Conservation (phyloP, 2,113 vertebrate species). For the Nothocercus nigrocapillus region DNA sequence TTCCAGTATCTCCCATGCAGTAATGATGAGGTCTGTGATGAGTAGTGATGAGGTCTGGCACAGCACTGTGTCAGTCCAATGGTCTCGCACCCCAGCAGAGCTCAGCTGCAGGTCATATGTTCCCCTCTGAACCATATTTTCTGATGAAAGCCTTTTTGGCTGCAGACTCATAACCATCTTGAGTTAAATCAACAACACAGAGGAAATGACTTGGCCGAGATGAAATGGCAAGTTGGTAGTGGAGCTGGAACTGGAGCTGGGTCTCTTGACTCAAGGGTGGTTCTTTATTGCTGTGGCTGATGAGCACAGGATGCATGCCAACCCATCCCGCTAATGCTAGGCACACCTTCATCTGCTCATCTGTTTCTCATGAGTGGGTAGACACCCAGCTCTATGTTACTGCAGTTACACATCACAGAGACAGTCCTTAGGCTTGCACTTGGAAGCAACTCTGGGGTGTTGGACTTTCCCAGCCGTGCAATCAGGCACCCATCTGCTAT, state of each 20-base stretch:
- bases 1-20: conserved; percentile 11
- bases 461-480: background rate
- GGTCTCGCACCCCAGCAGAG: conserved; percentile 70
- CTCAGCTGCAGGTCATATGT: conserved; percentile 73
- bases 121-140: conserved; percentile 71
- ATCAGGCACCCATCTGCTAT: background rate
- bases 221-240: background rate
- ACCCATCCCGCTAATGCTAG: background rate
- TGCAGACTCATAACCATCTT: conserved; percentile 40
- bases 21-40: conserved; percentile 69
- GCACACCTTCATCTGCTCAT: background rate
- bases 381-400: background rate
- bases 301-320: background rate
- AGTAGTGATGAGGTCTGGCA: conserved; percentile 67
- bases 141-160: conserved; percentile 61
- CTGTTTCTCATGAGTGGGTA: background rate
- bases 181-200: conserved; percentile 43
- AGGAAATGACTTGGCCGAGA: background rate
- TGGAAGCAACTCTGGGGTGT: background rate
- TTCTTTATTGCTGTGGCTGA: background rate
- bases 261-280: background rate
- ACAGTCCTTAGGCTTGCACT: background rate
- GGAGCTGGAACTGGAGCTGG: background rate
- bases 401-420: background rate
- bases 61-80: conserved; percentile 69